Evolutionary conservation across 2,888 invertebrate genomes (phyloP), one percentile per base, ranked within the genome.

Genomic region (Polydrusus pterygomalis): DNA sequence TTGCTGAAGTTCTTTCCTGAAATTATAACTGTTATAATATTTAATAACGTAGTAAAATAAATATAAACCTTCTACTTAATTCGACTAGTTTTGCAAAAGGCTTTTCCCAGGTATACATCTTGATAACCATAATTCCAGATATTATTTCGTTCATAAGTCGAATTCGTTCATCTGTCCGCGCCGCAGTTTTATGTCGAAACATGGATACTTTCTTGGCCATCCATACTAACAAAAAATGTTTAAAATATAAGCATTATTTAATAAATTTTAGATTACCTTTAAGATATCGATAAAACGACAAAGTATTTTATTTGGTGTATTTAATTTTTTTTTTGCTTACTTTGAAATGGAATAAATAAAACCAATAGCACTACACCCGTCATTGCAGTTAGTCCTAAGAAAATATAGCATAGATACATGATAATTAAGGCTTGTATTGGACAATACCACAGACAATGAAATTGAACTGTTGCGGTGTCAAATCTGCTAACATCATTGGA

Each of bases 401-500:
- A 83, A 58, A 81, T 75, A 80, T 87, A 88, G 34, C 91, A 84
- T 67, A 92, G 89, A 64, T 86, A 88, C 56, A 90, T 88, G 9
- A 91, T 90, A 38, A 91, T 88, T 1, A 89, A 78, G 0, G 91
- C 89, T 82, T 92, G 90, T 6, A 92, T 81, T 0, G 92, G 92
- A 0, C 95, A 94, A 25, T 95, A 89, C 90, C 96, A 93, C 7
- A 97, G 86, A 84, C 95, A 95, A 84, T 95, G 94, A 17, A 95
- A 85, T 85, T 95, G 95, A 67, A 95, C 88, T 18, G 93, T 90
- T 1, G 93, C 93, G 87, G 94, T 90, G 86, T 97, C 96, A 86
- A 96, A 95, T 74, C 96, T 88, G 80, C 92, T 93, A 0, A 96
- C 95, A 86, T 78, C 78, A 38, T 78, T 78, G 10, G 78, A 77